Evolutionary conservation across 53 echinoderm and acorn worm species (phyloP), one percentile per base, ranked within the genome.

Genomic region (Paracentrotus lividus): DNA sequence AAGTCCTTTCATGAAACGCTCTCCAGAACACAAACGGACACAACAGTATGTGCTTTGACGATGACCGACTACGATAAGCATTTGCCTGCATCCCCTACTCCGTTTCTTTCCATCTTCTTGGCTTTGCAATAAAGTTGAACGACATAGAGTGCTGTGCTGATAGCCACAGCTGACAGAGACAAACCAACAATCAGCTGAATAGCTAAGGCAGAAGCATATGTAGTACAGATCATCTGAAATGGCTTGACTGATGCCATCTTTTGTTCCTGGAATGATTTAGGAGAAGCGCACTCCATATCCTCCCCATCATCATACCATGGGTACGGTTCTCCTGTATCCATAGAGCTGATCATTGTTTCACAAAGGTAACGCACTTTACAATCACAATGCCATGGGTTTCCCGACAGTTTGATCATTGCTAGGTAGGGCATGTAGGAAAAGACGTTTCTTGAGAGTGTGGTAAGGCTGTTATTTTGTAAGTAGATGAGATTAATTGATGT

Each of bases 161-260:
- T 78, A 9, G 94, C 95, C 12, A 98, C 96, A 45, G 97, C 96
- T 26, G 96, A 93, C 16, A 98, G 90, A 2, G 98, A 98, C 34
- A 98, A 94, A 6, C 95, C 96, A 13, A 98, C 97, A 32, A 98
- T 97, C 18, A 93, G n/a, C 56, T 98, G 95, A 52, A 98, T 98
- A 33, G 98, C 95, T 88, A 98, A 55, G 21, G 97, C 95, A 40
- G 98, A 97, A 10, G 96, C 95, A 55, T 95, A 96, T 1, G 95
- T 94, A 1, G 96, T 95, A 57, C 98, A 98, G 36, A 95, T 94
- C 93, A 98, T 90, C 86, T 95, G 77, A 68, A 90, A 91, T 8
- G 93, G 84, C 8, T 92, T 86, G 3, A 85, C 58, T 18, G 67
- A 42, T 40, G 43, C 58, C 29, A 96, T 90, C 34, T 21, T 6